These are phyloP conservation scores for Microtus oregoni DNA, from an alignment of 2,113 vertebrate species.

Conservation along the genomic window DNA sequence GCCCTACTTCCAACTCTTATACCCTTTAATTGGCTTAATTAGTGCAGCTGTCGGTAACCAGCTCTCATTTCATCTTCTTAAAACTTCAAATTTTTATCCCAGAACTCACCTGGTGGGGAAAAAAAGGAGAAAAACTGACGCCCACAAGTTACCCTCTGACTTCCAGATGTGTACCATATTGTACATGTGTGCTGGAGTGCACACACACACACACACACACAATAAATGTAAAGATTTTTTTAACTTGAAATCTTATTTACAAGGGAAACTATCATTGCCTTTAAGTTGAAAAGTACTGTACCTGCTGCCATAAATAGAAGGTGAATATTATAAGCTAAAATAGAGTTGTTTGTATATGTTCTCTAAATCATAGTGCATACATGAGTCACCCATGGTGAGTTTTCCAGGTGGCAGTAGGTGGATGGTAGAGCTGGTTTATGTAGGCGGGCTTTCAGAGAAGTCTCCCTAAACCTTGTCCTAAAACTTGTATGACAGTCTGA, in stretches of 20 bases:
- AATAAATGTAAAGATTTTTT: neutral
- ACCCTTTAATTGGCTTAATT: neutral
- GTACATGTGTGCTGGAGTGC: neutral
- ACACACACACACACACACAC: too few relatives aligned
- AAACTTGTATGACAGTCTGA: neutral
- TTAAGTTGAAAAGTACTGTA: conserved; percentile 17
- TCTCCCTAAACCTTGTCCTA: neutral
- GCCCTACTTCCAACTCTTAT: neutral
- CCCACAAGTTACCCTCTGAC: neutral
- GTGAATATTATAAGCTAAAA: conserved; percentile 33
- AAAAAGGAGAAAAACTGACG: too few relatives aligned
- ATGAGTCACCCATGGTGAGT: neutral
- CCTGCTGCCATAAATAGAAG: conserved; percentile 26
- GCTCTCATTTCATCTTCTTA: neutral
- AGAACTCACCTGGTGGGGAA: neutral
- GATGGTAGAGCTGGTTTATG: neutral
- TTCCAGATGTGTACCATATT: neutral
- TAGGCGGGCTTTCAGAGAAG: neutral
- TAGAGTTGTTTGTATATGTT: neutral
- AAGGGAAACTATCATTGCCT: neutral
- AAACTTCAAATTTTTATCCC: neutral
- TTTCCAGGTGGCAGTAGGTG: neutral
- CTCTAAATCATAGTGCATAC: neutral
- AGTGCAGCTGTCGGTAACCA: neutral
- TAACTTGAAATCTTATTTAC: conserved; percentile 25